Evolutionary conservation across 2,113 vertebrate species (phyloP), one percentile per base, ranked within the genome.

Genomic region (Hoplias malabaricus): DNA sequence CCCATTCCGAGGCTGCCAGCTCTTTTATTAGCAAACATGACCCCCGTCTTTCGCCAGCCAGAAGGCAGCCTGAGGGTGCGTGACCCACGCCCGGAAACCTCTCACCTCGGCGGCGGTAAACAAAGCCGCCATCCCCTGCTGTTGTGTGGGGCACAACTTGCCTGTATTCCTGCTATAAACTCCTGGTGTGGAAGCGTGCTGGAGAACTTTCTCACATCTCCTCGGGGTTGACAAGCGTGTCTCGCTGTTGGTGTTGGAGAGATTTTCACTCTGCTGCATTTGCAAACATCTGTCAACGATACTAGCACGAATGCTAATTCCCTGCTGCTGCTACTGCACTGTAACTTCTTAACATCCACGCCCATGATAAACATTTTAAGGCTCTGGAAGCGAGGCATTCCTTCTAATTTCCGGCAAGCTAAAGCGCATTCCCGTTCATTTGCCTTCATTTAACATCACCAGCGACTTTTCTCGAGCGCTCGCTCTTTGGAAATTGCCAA

Each of bases 1-100:
- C 36, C 1, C 19, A 69, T 69, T 57, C 73, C 31, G 7, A 50
- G 53, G 5, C 61, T 81, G 76, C 76, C 79, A 79, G 53, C 25
- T 69, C 73, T 72, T 48, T 84, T 77, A 81, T 81, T 81, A 79
- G 71, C 67, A 84, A 79, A 78, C 62, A 76, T 63, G 68, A 68
- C 79, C 67, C 54, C 61, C 34, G 12, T 42, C 73, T 62, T 69
- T 75, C 65, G 42, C 72, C 75, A 67, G n/a, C 67, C 50, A 67
- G 36, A 75, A 65, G 46, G 50, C 72, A 70, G 68, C 75, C 53
- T 72, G 75, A 40, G 13, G 50, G 40, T 75, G 53, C 42, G 25
- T 14, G 29, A 78, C 48, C 63, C 36, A 59, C 33, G 5, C 43
- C 77, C 46, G 34, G 72, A 75, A 50, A 76, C 69, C 48, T 73